phyloP scores from a whole-genome alignment of 2,797 vertebrate genomes.

The Glossophaga mutica region DNA sequence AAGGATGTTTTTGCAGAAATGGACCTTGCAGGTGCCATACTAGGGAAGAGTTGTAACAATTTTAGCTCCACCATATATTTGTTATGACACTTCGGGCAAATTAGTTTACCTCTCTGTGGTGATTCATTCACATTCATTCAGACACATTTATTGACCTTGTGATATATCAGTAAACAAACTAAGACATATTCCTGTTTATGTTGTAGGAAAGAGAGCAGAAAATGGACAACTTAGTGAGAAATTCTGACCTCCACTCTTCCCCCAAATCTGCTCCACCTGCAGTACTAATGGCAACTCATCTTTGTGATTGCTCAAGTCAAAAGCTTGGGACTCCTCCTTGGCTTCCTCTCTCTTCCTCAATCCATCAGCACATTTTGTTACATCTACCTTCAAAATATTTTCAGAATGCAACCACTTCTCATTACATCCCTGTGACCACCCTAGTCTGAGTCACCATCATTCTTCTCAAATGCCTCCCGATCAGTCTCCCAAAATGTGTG shows the following conservation, averaged over 20 bases:
- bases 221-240: not conserved
- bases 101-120: not conserved
- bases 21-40: too few relatives aligned
- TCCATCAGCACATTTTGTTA: not conserved
- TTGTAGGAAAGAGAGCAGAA: not conserved
- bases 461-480: not conserved
- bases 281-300: not conserved
- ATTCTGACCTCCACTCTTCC: not conserved
- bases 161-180: not conserved
- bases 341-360: not conserved
- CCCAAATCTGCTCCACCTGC: not conserved
- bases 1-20: not conserved
- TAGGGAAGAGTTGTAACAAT: not conserved
- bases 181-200: not conserved
- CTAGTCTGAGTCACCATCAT: not conserved
- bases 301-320: not conserved
- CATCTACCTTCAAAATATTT: not conserved
- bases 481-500: rapidly evolving
- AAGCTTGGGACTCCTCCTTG: not conserved
- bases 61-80: not conserved
- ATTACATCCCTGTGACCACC: rapidly evolving
- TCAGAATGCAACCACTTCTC: not conserved
- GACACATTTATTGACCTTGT: not conserved
- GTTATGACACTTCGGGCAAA: not conserved
- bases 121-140: not conserved